A percentile compares a stretch with the other conserved stretches of the same genome.
Conservation (phyloP, 2,888 invertebrate species). For the Drosophila meridiana region DNA sequence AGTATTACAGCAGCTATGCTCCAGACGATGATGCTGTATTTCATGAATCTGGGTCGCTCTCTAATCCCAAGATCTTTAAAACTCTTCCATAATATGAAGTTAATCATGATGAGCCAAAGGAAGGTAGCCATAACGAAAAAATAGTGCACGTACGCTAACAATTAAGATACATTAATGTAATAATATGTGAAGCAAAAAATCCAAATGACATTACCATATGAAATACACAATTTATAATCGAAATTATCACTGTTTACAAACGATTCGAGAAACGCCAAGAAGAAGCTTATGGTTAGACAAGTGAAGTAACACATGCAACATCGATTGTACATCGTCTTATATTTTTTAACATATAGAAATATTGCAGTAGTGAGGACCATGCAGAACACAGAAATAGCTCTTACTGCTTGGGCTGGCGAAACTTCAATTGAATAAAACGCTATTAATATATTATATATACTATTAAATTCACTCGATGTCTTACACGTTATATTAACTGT, state of each 20-base stretch:
- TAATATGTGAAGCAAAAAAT: not conserved
- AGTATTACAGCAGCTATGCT: conserved; percentile 62
- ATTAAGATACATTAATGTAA: not conserved
- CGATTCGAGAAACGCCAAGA: not conserved
- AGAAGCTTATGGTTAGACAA: conserved; percentile 14
- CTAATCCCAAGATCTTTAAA: conserved; percentile 19
- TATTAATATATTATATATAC: not conserved
- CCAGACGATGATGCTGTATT: conserved; percentile 74
- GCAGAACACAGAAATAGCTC: conserved; percentile 88
- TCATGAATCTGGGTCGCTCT: conserved; percentile 31
- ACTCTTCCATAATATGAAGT: conserved; percentile 91
- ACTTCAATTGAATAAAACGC: not conserved
- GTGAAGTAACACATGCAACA: conserved; percentile 16
- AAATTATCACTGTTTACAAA: not conserved
- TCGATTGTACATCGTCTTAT: not conserved
- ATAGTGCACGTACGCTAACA: conserved; percentile 83
- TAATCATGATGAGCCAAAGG: conserved; percentile 94
- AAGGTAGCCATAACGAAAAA: conserved; percentile 91
- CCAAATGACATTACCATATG: not conserved
- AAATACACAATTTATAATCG: not conserved
- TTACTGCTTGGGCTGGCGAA: not conserved
- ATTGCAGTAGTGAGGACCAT: conserved; percentile 87
- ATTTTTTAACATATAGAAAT: conserved; percentile 18
- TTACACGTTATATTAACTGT: not conserved
- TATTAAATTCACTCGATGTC: not conserved